Base-by-base conservation (phyloP, 2,797 vertebrate species). In the Siniperca undulata region DNA sequence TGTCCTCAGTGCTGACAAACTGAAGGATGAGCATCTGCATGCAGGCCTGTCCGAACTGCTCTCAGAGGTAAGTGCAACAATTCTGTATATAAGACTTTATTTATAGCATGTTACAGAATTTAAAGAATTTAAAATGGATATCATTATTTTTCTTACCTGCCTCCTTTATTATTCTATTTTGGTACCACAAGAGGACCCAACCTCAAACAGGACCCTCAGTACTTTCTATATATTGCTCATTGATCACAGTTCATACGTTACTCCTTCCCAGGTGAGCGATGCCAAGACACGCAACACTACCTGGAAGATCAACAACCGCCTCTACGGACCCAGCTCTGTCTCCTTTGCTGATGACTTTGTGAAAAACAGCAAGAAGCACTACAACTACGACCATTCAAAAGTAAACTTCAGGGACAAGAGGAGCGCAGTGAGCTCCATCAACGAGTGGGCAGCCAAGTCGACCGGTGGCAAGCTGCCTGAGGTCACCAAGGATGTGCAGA, bases 401-500 rank as follows among this genome's bases (percentile, higher is more conserved):
- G 97, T 99, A 90, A 99, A 99, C 96, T 97, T 99, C 94, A 93
- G 97, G 3, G 99, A 99, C 95, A 99, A 99, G 95, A 96, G 97
- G 88, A 98, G 97, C 0, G 97, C 98, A 0, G 92, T 99, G 81
- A 99, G 97, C 84, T 98, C 98, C 95, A 99, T 99, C 91, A 99
- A 99, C 0, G 97, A 99, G 91, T 99, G 99, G 99, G 98, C 97
- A 0, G 91, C 97, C 0, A 97, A 98, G 91, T 97, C 97, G 30
- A 99, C 99, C 0, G 96, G 95, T 0, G 97, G 99, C 81, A 99
- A 99, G 60, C 94, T 99, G 60, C 96, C 97, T 0, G 97, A 99
- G 93, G 91, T 99, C 90, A 97, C 97, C 5, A 98, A 97, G 65
- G 98, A 99, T 0, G 96, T 99, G 84, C 96, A 97, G 89, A 98